These are phyloP conservation scores for Drosophila tanythrix DNA, from an alignment of 2,888 invertebrate genomes.

Conservation along the genomic window DNA sequence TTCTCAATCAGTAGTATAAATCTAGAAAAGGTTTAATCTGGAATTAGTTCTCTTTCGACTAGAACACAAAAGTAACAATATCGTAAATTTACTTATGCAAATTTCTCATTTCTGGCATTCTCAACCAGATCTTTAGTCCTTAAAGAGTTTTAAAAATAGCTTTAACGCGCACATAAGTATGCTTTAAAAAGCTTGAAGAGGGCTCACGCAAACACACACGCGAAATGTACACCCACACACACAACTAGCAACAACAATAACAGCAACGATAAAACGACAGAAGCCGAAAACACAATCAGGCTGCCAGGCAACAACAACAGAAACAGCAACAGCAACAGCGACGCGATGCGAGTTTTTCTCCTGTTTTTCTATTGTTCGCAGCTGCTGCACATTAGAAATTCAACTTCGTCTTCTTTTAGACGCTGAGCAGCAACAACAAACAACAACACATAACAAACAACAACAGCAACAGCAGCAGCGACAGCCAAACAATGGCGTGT, in stretches of 20 bases:
- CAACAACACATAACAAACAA: constrained; percentile 27
- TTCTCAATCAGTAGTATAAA: background rate
- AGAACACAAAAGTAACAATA: background rate
- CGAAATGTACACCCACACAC: constrained; percentile 27
- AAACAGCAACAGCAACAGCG: background rate
- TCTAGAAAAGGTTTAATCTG: background rate
- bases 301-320: constrained; percentile 30
- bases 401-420: constrained; percentile 80
- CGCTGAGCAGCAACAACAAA: constrained; percentile 50
- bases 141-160: constrained; percentile 60
- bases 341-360: constrained; percentile 45
- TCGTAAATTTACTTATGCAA: background rate
- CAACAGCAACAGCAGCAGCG: constrained; percentile 28
- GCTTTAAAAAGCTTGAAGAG: constrained; percentile 31
- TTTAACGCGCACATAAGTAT: constrained; percentile 60
- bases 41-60: background rate
- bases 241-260: constrained; percentile 56
- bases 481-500: constrained; percentile 73
- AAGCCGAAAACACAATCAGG: constrained; percentile 70
- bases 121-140: background rate
- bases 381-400: constrained; percentile 81
- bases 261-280: constrained; percentile 47
- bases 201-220: constrained; percentile 22
- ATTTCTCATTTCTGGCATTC: background rate
- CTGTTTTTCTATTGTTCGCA: constrained; percentile 72